Evolutionary conservation across 2,888 invertebrate species (phyloP).

Genomic region (Eumerus sabulonum): DNA sequence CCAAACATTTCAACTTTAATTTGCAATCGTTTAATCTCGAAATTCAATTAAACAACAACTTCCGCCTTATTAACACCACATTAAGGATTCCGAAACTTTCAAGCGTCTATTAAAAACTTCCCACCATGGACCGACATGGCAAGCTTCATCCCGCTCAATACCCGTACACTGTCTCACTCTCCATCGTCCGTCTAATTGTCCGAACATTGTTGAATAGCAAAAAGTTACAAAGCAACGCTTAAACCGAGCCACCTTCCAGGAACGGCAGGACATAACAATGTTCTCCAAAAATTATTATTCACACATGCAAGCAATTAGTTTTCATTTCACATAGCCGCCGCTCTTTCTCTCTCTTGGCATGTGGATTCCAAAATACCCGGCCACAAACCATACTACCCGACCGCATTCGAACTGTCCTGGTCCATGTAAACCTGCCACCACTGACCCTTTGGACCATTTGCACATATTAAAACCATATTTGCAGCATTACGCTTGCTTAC

Average conservation of each 20-base stretch:
- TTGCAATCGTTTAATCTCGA: neutral
- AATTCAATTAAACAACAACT: slow-evolving; percentile 53
- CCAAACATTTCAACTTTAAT: too few species aligned
- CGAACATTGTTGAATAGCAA: slow-evolving; percentile 32
- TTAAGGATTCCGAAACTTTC: slow-evolving; percentile 55
- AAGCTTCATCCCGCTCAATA: neutral
- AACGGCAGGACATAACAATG: slow-evolving; percentile 56
- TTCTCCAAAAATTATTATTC: slow-evolving; percentile 67
- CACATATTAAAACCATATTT: slow-evolving; percentile 69
- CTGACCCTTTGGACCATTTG: slow-evolving; percentile 58
- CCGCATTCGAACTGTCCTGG: neutral
- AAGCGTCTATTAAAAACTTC: slow-evolving; percentile 57
- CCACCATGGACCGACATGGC: neutral
- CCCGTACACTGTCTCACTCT: slow-evolving; percentile 17
- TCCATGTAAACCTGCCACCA: neutral
- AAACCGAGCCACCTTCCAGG: slow-evolving; percentile 54
- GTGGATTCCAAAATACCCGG: slow-evolving; percentile 14
- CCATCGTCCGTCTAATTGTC: slow-evolving; percentile 17
- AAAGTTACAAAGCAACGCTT: slow-evolving; percentile 39
- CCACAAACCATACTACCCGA: slow-evolving; percentile 48
- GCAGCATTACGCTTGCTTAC: slow-evolving; percentile 67
- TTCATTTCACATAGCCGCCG: slow-evolving; percentile 47
- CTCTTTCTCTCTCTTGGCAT: neutral
- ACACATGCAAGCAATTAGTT: slow-evolving; percentile 68
- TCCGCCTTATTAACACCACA: slow-evolving; percentile 66